Evolutionary conservation across 2,888 invertebrate genomes (phyloP), one percentile per base, ranked within the genome.

Genomic region (Apodemia mormo): DNA sequence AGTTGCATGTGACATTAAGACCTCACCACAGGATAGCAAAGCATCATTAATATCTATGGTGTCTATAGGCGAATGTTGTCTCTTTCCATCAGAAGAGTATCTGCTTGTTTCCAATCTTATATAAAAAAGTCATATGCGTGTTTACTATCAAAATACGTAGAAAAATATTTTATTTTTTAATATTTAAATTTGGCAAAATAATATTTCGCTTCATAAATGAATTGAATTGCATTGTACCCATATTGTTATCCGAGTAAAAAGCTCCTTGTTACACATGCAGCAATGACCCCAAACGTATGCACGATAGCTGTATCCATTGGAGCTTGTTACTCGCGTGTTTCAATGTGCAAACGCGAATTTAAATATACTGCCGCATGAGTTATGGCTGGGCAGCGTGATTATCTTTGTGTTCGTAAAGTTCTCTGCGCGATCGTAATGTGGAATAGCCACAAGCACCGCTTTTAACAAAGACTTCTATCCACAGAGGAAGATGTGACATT

Each of bases 291-390:
- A 75, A 66, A 74, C 73, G 72, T 75, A 86, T 80, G 85, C 86
- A 82, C 87, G 87, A 83, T 83, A 83, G 83, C 80, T 76, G 73
- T 75, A 75, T 71, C 79, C 81, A 81, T 83, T 80, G 77, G 58
- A 72, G 75, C 76, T 81, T 79, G 82, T 79, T 79, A 79, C 80
- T 85, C 81, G 86, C 85, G 85, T 87, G 87, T 76, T 79, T 80
- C 82, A 81, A 85, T 81, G 82, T 82, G 80, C 79, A 83, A 84
- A 83, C 80, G 80, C 78, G 83, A 82, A 84, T 85, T 86, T 86
- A 83, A 85, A 79, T 78, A 79, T 79, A 75, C 75, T 75, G 73
- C 76, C 70, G 69, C 75, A 80, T 82, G 79, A 82, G 80, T 81
- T 82, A 82, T 81, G 81, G 78, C 76, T 77, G 78, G 82, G 80